A percentile compares a stretch with the other conserved stretches of the same genome.
These are phyloP conservation scores for Argyra leucocephala DNA, from an alignment of 2,888 invertebrate genomes.

Conservation along the genomic window DNA sequence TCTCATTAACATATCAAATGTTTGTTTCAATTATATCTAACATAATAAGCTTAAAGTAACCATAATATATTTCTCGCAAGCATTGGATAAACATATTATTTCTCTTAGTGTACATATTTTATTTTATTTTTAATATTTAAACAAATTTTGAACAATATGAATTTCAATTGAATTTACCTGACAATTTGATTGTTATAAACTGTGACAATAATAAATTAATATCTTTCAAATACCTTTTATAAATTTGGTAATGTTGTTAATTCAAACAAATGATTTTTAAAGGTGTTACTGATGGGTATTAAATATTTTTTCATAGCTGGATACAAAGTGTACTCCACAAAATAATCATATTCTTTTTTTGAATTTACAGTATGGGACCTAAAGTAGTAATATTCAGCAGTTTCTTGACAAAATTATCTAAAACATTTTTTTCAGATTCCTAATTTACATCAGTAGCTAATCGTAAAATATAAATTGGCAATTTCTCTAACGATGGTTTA, in stretches of 20 bases:
- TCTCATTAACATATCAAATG: no score
- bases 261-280: slow-evolving; percentile 72
- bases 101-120: no score
- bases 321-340: slow-evolving; percentile 73
- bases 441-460: slow-evolving; percentile 86
- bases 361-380: slow-evolving; percentile 44
- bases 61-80: no score
- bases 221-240: slow-evolving; percentile 95
- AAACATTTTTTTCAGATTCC: slow-evolving; percentile 79
- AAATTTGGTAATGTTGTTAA: slow-evolving; percentile 79
- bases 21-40: no score
- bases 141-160: no score
- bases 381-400: slow-evolving; percentile 63
- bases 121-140: no score
- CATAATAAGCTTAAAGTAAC: no score
- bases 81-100: no score
- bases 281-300: slow-evolving; percentile 66
- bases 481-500: slow-evolving; percentile 66
- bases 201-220: no score
- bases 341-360: slow-evolving; percentile 50
- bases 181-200: no score
- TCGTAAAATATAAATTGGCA: slow-evolving; percentile 72
- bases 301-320: slow-evolving; percentile 70
- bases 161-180: no score
- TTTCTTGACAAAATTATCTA: slow-evolving; percentile 67